A percentile compares a stretch with the other conserved stretches of the same genome.
Evolutionary conservation across 2,797 vertebrate species (phyloP).

Genomic region (Acanthurus lineatus): DNA sequence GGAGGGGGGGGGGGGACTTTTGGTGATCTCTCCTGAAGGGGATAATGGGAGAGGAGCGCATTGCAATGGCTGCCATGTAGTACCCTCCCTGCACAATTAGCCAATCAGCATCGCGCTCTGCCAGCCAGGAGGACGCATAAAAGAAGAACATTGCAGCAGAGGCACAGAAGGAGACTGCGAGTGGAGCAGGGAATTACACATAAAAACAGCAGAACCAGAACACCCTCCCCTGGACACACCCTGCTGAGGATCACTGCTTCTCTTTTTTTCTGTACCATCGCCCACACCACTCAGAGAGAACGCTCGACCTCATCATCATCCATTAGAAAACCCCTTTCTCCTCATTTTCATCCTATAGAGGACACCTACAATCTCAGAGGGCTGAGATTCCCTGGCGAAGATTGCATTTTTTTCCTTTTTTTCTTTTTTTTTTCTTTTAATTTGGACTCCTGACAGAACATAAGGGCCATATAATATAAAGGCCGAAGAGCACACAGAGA

Average conservation of each 20-base stretch:
- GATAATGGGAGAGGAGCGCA: slow-evolving; percentile 88
- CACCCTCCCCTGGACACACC: slow-evolving; percentile 91
- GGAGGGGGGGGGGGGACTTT: slow-evolving; percentile 49
- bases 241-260: slow-evolving; percentile 89
- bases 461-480: slow-evolving; percentile 68
- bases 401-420: slow-evolving; percentile 84
- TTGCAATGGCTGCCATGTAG: slow-evolving; percentile 89
- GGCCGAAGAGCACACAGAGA: slow-evolving; percentile 73
- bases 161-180: slow-evolving; percentile 89
- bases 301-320: slow-evolving; percentile 86
- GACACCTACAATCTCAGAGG: slow-evolving; percentile 85
- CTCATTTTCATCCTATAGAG: slow-evolving; percentile 87
- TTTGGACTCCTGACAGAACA: slow-evolving; percentile 74
- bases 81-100: slow-evolving; percentile 90
- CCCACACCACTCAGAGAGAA: slow-evolving; percentile 88
- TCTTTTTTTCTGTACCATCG: slow-evolving; percentile 85
- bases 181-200: slow-evolving; percentile 88
- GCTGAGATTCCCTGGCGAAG: slow-evolving; percentile 85
- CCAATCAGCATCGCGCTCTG: slow-evolving; percentile 88
- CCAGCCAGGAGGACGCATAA: slow-evolving; percentile 89
- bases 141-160: slow-evolving; percentile 92
- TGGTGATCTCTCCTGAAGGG: slow-evolving; percentile 88
- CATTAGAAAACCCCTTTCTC: slow-evolving; percentile 86
- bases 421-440: slow-evolving; percentile 84
- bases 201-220: slow-evolving; percentile 84